Conservation (phyloP, 2,113 vertebrate genomes). For the Cyprinodon variegatus region DNA sequence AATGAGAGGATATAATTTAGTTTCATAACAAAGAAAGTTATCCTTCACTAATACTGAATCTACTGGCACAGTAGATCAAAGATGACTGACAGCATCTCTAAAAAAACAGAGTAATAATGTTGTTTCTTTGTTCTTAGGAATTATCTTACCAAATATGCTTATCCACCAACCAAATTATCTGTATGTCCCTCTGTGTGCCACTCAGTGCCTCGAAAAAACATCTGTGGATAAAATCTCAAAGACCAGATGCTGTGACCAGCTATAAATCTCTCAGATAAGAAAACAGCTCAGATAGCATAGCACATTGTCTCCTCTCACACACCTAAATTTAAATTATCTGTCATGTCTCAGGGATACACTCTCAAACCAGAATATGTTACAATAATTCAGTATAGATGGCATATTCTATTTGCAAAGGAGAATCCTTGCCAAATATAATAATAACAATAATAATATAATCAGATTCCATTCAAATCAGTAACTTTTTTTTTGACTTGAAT, state of each 20-base stretch:
- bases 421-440: slow-evolving; percentile 1
- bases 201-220: slow-evolving; percentile 2
- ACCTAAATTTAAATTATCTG: slow-evolving; percentile 32
- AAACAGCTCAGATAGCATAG: slow-evolving; percentile 33
- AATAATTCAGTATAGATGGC: slow-evolving; percentile 11
- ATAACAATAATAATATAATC: not conserved
- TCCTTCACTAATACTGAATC: not conserved
- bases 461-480: not conserved
- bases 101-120: not conserved
- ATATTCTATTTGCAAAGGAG: slow-evolving; percentile 2
- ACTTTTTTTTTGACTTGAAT: not conserved
- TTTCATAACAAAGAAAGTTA: not conserved
- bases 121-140: not conserved
- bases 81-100: not conserved
- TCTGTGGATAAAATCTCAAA: slow-evolving; percentile 9
- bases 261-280: slow-evolving; percentile 53
- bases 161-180: slow-evolving; percentile 14
- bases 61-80: not conserved
- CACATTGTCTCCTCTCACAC: slow-evolving; percentile 23
- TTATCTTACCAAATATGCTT: not conserved
- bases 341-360: slow-evolving; percentile 23
- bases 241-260: slow-evolving; percentile 37
- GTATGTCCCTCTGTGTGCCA: slow-evolving; percentile 6
- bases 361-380: slow-evolving; percentile 26
- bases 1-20: not conserved